Evolutionary conservation across 2,888 invertebrate genomes (phyloP).

Genomic region (Spialia ferax): DNA sequence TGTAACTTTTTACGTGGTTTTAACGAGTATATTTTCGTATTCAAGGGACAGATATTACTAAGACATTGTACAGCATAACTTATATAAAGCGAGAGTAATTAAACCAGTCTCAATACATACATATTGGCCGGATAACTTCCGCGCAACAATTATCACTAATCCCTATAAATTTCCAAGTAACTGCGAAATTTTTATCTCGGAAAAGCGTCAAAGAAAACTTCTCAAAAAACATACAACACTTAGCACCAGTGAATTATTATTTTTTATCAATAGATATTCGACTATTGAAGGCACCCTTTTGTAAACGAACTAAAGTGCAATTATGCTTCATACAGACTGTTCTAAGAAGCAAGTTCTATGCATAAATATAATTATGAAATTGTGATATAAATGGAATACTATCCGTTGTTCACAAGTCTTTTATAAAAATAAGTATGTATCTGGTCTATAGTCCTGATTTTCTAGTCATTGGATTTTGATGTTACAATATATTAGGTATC

Average conservation of each 20-base stretch:
- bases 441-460: too few relatives aligned
- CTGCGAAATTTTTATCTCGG: too few relatives aligned
- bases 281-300: slow-evolving; percentile 48
- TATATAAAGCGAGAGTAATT: slow-evolving; percentile 18
- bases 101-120: slow-evolving; percentile 64
- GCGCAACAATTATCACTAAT: too few relatives aligned
- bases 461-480: too few relatives aligned
- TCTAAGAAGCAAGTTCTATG: not conserved
- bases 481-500: too few relatives aligned
- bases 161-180: too few relatives aligned
- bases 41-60: too few relatives aligned
- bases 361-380: too few relatives aligned
- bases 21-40: too few relatives aligned
- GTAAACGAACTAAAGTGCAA: slow-evolving; percentile 22
- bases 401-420: too few relatives aligned
- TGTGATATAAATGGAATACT: not conserved
- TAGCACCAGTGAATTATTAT: slow-evolving; percentile 46
- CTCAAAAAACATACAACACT: slow-evolving; percentile 29
- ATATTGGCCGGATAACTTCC: slow-evolving; percentile 65
- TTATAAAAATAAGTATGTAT: too few relatives aligned
- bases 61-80: too few relatives aligned
- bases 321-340: not conserved
- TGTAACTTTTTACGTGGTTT: not conserved
- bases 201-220: slow-evolving; percentile 10
- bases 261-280: slow-evolving; percentile 37